Evolutionary conservation across 2,113 vertebrate species (phyloP), one percentile per base, ranked within the genome.

Genomic region (Asarcornis scutulata): DNA sequence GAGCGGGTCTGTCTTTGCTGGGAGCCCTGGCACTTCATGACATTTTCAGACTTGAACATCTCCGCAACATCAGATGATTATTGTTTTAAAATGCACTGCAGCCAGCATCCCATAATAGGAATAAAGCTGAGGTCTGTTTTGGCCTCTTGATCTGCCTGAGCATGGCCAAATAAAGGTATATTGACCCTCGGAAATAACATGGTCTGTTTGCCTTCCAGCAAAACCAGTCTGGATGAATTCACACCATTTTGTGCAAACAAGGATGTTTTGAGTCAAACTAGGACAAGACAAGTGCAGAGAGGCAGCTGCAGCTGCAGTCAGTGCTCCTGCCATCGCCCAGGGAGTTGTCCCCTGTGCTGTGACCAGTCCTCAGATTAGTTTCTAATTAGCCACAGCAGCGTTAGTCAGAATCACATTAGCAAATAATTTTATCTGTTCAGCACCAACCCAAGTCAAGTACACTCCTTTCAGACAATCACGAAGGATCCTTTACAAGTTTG

Each of bases 161-260:
- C 88, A 94, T 93, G 91, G 96, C 96, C 96, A 97, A 97, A 97
- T 96, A 96, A 96, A 96, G 96, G 95, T 96, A 95, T 96, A 76
- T 91, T 88, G 69, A 90, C 96, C 95, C 76, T 96, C 58, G 53
- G 88, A 94, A 94, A 72, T 83, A 90, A 87, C 18, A 58, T 62
- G 50, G 88, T 81, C 69, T 23, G 8, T 86, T 91, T 69, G 68
- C 76, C 66, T 96, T 95, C 83, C 93, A 91, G 83, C 85, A 62
- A 85, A 94, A 68, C 95, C 86, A 72, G 25, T 67, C 80, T 53
- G 76, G 62, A 84, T 84, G 80, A 88, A 92, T 95, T 96, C 83
- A 94, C 83, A 84, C 83, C 80, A 86, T 96, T 95, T 95, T 91
- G 78, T 76, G 62, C 76, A 84, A 88, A 78, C 83, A 91, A 95